These are phyloP conservation scores for Enteromius viviparus DNA, from an alignment of 2,797 vertebrate genomes.

Conservation along the genomic window DNA sequence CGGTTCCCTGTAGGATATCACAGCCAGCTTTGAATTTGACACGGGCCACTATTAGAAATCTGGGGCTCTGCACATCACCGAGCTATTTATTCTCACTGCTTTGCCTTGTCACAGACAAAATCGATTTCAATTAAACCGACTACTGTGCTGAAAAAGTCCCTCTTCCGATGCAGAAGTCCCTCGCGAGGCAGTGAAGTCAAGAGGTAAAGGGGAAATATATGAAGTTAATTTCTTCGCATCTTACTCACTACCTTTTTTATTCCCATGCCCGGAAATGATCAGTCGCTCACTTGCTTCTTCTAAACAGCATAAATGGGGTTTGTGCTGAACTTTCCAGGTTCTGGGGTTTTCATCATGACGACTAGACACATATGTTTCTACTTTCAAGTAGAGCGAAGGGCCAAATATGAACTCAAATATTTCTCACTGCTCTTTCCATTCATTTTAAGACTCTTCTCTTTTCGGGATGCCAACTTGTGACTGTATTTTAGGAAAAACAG, in stretches of 20 bases:
- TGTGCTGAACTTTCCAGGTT: background rate
- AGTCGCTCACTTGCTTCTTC: background rate
- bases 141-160: slow-evolving; percentile 51
- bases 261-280: slow-evolving; percentile 5
- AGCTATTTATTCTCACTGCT: slow-evolving; percentile 68
- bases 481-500: background rate
- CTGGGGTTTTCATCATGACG: background rate
- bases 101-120: slow-evolving; percentile 68
- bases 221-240: slow-evolving; percentile 52
- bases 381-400: background rate
- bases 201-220: slow-evolving; percentile 29
- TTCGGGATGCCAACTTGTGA: background rate
- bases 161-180: slow-evolving; percentile 28
- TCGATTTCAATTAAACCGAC: slow-evolving; percentile 78
- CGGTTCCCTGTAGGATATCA: slow-evolving; percentile 48
- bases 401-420: background rate
- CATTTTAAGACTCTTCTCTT: background rate
- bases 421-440: background rate
- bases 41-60: slow-evolving; percentile 56
- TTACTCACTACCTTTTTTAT: slow-evolving; percentile 46
- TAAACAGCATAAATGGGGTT: background rate
- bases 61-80: slow-evolving; percentile 52
- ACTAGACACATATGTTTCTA: background rate
- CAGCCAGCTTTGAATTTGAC: slow-evolving; percentile 55
- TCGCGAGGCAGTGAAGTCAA: background rate